Percentiles rank a stretch among this genome's conserved stretches.
These are phyloP conservation scores for Protodeltote pygarga DNA, from an alignment of 2,888 invertebrate genomes.

Conservation along the genomic window DNA sequence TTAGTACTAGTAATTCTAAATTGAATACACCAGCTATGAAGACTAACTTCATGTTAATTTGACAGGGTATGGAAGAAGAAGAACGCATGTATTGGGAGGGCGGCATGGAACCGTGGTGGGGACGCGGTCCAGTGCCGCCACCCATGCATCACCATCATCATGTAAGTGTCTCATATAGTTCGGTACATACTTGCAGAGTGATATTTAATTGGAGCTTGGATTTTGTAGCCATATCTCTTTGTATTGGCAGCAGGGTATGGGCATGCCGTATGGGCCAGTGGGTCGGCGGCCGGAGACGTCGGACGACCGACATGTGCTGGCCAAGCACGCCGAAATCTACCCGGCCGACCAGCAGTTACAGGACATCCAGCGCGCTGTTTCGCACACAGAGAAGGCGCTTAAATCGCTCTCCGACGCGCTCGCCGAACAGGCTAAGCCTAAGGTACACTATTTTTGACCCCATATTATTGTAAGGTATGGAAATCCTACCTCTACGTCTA, in stretches of 20 bases:
- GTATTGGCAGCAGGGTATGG: conserved; percentile 56
- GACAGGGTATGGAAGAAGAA: conserved; percentile 90
- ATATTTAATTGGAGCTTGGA: neutral
- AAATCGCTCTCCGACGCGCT: conserved; percentile 97
- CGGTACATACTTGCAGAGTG: neutral
- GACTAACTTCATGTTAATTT: too few species aligned
- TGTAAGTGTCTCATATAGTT: conserved; percentile 44
- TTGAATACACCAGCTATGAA: too few species aligned
- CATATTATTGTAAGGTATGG: too few species aligned
- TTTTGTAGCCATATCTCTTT: too few species aligned
- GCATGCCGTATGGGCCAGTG: conserved; percentile 75
- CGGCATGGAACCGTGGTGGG: conserved; percentile 88
- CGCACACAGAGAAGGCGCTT: conserved; percentile 96
- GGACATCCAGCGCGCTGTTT: conserved; percentile 96
- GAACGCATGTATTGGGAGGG: conserved; percentile 96
- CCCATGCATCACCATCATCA: conserved; percentile 74
- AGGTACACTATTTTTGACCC: too few species aligned
- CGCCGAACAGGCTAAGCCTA: conserved; percentile 86
- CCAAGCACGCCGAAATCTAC: conserved; percentile 97
- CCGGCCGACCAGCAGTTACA: conserved; percentile 96
- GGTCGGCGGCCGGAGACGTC: conserved; percentile 95
- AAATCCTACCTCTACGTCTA: too few species aligned
- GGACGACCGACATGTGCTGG: conserved; percentile 98
- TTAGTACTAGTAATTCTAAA: too few species aligned
- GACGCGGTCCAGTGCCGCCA: conserved; percentile 78